phyloP scores from a whole-genome alignment of 2,888 invertebrate species.

The Labia minor region DNA sequence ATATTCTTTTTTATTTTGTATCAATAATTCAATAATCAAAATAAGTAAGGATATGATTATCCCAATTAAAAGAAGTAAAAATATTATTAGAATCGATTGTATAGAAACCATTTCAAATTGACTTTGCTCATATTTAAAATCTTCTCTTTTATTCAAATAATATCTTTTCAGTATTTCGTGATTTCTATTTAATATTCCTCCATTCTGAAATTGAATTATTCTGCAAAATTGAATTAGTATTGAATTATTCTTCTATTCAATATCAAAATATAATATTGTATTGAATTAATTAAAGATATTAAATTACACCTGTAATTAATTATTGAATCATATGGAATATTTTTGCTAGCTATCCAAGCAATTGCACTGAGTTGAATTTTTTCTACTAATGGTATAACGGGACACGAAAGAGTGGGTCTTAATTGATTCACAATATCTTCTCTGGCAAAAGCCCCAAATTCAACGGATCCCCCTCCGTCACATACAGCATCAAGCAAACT shows the following conservation, averaged over 20 bases:
- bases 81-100: background rate
- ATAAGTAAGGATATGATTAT: background rate
- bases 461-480: background rate
- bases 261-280: no score
- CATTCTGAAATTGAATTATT: background rate
- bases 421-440: background rate
- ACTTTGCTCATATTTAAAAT: background rate
- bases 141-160: background rate
- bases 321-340: background rate
- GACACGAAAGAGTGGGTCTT: background rate
- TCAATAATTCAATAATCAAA: background rate
- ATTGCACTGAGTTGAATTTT: background rate
- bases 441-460: background rate
- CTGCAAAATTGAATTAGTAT: background rate
- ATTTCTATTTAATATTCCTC: background rate
- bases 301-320: background rate
- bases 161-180: background rate
- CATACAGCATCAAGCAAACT: background rate
- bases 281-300: no score
- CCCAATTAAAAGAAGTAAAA: background rate
- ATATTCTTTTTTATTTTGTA: background rate
- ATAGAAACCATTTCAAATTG: background rate
- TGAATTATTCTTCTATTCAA: background rate
- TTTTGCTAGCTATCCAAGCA: background rate
- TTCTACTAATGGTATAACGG: background rate